Conservation (phyloP, 37 sponge, comb jelly and placozoan species). For the Beroe ovata region DNA sequence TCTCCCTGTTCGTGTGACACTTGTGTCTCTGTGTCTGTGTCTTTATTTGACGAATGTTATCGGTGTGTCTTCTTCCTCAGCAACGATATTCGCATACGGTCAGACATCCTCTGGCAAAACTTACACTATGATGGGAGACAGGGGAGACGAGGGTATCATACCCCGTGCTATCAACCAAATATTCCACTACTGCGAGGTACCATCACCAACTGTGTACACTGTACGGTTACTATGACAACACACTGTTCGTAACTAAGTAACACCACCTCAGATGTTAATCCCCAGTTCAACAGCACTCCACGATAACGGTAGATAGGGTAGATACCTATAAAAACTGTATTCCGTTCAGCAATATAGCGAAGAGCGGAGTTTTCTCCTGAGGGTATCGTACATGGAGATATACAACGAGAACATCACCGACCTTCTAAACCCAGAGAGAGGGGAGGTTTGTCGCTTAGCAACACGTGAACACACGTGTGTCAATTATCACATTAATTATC, state of each 20-base stretch:
- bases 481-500: no score
- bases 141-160: constrained; percentile 71
- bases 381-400: constrained; percentile 86
- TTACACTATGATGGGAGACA: constrained; percentile 78
- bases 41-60: background rate
- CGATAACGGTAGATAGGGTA: no score
- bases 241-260: background rate
- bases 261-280: background rate
- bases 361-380: constrained; percentile 75
- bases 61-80: background rate
- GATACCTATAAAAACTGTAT: constrained; percentile 9
- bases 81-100: constrained; percentile 80
- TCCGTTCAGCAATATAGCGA: constrained; percentile 62
- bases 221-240: no score
- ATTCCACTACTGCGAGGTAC: constrained; percentile 25
- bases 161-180: constrained; percentile 71
- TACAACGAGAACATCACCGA: constrained; percentile 90
- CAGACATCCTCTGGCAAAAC: constrained; percentile 83
- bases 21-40: no score
- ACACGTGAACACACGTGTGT: background rate
- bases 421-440: constrained; percentile 75
- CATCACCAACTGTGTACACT: no score
- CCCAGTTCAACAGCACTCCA: background rate
- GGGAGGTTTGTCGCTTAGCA: constrained; percentile 66
- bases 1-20: no score